Evolutionary conservation across 2,113 vertebrate species (phyloP), one percentile per base, ranked within the genome.

Genomic region (Orientallactaga bullata): DNA sequence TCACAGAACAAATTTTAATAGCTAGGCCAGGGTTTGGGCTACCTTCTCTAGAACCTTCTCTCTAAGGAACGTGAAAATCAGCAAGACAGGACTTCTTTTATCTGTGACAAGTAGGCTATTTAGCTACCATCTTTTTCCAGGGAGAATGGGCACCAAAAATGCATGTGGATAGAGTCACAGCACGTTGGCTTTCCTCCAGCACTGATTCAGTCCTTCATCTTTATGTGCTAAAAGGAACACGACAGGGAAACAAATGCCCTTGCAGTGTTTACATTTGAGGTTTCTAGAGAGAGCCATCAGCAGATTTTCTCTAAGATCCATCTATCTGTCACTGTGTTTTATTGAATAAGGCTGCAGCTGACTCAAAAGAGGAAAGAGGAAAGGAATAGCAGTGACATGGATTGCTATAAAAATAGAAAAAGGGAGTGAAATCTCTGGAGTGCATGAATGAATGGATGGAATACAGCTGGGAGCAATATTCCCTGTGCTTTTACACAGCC

Each of bases 261-360:
- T 95, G 95, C 96, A 94, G 97, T 98, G 95, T 98, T 98, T 98
- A 97, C 94, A 95, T 97, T 94, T 89, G 96, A 97, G 85, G 95
- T 0, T 0, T 96, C 97, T 82, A 95, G 94, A 97, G 91, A 93
- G 88, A 97, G 80, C 91, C 95, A 91, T 97, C 97, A 97, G 96
- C 96, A 93, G 97, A 97, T 98, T 95, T 97, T 97, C 95, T 81
- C 92, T 82, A 81, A 97, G 93, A 98, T 97, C 96, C 92, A 96
- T 96, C 97, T 97, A 94, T 97, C 97, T 97, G 96, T 97, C 96
- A 96, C 82, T 73, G 86, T 88, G 71, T 90, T 98, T 98, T 89
- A 93, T 88, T 97, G 94, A 61, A 89, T 94, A 91, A 30, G 42
- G 91, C 87, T 96, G 73, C 92, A 61, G 93, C 92, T 96, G 47